These are phyloP conservation scores for Serrognathus titanus DNA, from an alignment of 2,888 invertebrate genomes.

Conservation along the genomic window DNA sequence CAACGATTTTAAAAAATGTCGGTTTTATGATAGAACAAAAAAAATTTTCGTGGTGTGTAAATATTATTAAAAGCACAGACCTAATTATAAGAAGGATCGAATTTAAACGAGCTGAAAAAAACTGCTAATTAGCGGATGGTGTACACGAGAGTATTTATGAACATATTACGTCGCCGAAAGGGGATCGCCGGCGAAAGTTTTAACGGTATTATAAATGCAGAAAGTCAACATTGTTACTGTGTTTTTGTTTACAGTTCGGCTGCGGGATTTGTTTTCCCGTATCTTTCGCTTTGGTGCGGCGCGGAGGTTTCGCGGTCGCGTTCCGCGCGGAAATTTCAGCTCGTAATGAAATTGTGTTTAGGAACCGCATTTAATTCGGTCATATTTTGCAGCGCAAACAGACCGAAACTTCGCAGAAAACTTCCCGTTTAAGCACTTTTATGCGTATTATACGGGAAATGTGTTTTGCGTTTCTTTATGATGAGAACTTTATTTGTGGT, in stretches of 20 bases:
- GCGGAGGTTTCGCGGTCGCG: neutral
- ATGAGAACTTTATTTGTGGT: too few relatives aligned
- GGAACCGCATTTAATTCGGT: neutral
- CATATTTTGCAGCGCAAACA: neutral
- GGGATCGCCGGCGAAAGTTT: neutral
- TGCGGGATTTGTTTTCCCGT: slow-evolving; percentile 1
- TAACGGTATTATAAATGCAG: neutral
- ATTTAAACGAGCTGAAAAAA: too few relatives aligned
- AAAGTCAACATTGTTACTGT: slow-evolving; percentile 1
- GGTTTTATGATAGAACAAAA: too few relatives aligned
- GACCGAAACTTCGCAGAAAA: too few relatives aligned
- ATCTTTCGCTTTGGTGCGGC: neutral
- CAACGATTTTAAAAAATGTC: too few relatives aligned
- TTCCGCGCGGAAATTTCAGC: neutral
- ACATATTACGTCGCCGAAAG: neutral
- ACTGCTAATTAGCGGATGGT: too few relatives aligned
- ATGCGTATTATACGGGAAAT: too few relatives aligned
- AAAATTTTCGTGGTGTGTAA: too few relatives aligned
- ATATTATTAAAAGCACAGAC: too few relatives aligned
- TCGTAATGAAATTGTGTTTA: neutral
- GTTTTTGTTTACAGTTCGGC: slow-evolving; percentile 1
- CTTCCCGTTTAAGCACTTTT: too few relatives aligned
- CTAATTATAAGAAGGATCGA: too few relatives aligned
- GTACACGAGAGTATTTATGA: neutral
- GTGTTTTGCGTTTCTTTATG: too few relatives aligned